Evolutionary conservation across 2,797 vertebrate species (phyloP), one percentile per base, ranked within the genome.

Genomic region (Ctenopoma multispine): DNA sequence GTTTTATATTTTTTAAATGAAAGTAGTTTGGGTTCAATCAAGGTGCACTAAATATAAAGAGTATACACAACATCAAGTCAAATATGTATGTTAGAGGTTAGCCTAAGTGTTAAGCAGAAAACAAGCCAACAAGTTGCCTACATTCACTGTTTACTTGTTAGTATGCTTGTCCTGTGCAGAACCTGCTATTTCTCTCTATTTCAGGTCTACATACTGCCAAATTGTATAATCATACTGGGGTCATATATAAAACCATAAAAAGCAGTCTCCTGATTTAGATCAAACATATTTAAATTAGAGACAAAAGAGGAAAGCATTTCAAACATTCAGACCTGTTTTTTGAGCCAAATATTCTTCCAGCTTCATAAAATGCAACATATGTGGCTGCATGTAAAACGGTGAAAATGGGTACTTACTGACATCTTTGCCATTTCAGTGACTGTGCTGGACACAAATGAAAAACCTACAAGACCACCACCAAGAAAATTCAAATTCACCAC

Each of bases 401-500:
- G 58, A 57, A 75, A 64, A 73, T 27, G 17, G 4, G 24, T 50
- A 38, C 50, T 83, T 53, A 76, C 48, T 66, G 31, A 77, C 63
- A 47, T 77, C 17, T 80, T 68, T 87, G 64, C 27, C 18, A 21
- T 93, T 93, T 78, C 77, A 95, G 93, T 88, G 84, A 93, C 93
- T 8, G 77, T 94, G 20, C 67, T 94, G 82, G 90, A 87, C 61
- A 80, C 58, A 1, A 83, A 77, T 51, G 89, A 85, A 72, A 92
- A 90, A 74, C 92, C 94, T 2, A 94, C 93, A 1, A 89, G 91
- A 77, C 88, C 93, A 55, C 92, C 92, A 11, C 87, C 77, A 1
- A 90, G 83, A 81, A 92, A 80, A 69, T 62, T 92, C 40, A 92
- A 88, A 70, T 61, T 83, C 43, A 62, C 80, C 69, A 78, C 90